Base-by-base conservation (phyloP, 2,113 vertebrate species). In the Tautogolabrus adspersus region DNA sequence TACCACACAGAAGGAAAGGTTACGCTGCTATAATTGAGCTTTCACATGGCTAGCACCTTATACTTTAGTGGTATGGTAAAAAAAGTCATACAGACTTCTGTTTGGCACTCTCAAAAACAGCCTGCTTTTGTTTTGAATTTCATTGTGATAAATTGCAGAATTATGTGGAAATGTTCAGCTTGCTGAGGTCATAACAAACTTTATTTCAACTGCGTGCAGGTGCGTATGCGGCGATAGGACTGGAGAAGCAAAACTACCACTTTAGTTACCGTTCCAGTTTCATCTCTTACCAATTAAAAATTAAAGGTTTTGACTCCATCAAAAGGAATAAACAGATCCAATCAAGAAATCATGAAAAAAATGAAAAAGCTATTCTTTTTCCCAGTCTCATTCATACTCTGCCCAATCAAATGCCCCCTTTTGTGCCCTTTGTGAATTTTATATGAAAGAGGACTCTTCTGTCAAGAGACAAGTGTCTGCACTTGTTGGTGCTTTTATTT, bases 351-450 rank as follows among this genome's bases (percentile, higher is more conserved):
- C 44, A 51, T 12, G 3, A 11, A 13, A 1, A 13, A 40, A 40
- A 40, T 1, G 11, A 13, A 13, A 13, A 10, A 22, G 10, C 47
- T 47, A 7, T 70, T 56, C 62, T 66, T 49, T 16, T 10, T 6
- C 3, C 13, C 18, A 49, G 22, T 54, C 49, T 21, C 64, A 72
- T 79, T 81, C 44, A 68, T 52, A 44, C 15, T 79, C 46, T 51
- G 69, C 47, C 60, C 44, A 47, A 16, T 78, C 51, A 82, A 83
- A 86, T 62, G 26, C 66, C 44, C 30, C 62, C 73, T 78, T 87
- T 83, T 73, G 40, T 80, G 68, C 8, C 37, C 22, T 75, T 79
- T 84, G 76, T 84, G 75, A 56, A 84, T 78, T 54, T 79, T 83
- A 62, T 66, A 83, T 80, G 6, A 81, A 84, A 83, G 63, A 83